Percentiles rank a stretch among this genome's conserved stretches.
phyloP scores from a whole-genome alignment of 2,888 invertebrate species.

The Agonopterix subpropinquella region DNA sequence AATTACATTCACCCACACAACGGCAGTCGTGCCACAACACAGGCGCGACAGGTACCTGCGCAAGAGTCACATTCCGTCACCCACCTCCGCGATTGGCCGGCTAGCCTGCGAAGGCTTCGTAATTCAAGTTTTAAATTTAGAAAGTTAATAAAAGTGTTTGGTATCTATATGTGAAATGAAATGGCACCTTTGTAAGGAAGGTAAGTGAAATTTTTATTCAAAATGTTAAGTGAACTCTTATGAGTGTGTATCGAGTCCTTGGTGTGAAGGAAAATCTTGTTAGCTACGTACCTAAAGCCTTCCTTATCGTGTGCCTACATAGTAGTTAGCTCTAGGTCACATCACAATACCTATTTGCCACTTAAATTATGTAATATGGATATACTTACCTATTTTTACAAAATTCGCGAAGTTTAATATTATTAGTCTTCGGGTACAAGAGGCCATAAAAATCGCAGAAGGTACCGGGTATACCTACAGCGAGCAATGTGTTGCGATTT shows the following conservation, averaged over 20 bases:
- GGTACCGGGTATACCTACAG: too few relatives aligned
- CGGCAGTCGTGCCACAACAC: constrained; percentile 24
- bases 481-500: too few relatives aligned
- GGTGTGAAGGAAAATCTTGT: constrained; percentile 12
- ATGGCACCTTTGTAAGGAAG: constrained; percentile 29
- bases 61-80: constrained; percentile 69
- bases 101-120: constrained; percentile 57
- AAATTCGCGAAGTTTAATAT: too few relatives aligned
- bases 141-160: constrained; percentile 34
- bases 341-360: too few relatives aligned
- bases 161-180: constrained; percentile 32
- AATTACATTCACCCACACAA: constrained; percentile 45
- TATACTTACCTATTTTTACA: too few relatives aligned
- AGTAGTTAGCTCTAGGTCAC: too few relatives aligned
- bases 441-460: too few relatives aligned
- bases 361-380: too few relatives aligned
- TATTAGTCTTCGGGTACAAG: too few relatives aligned
- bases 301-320: constrained; percentile 3
- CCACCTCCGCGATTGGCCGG: constrained; percentile 58
- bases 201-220: constrained; percentile 5
- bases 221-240: neutral
- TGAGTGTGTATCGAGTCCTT: constrained; percentile 6
- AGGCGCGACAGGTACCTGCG: constrained; percentile 52
- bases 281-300: constrained; percentile 6
- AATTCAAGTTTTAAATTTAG: constrained; percentile 47